These are phyloP conservation scores for Rhogogaster chlorosoma DNA, from an alignment of 2,888 invertebrate genomes.

Conservation along the genomic window DNA sequence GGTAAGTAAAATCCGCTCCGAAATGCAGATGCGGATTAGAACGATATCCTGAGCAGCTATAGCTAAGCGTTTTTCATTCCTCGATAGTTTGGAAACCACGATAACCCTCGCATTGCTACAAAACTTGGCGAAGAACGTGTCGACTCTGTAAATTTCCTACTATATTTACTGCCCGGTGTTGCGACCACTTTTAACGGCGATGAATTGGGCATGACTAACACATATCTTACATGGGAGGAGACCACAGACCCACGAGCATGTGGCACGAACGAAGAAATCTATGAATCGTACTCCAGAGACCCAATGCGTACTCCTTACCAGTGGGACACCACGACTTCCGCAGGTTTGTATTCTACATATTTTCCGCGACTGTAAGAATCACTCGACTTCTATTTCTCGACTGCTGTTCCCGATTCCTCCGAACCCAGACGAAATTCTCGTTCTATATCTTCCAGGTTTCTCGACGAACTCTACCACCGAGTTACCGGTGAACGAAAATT, in stretches of 20 bases:
- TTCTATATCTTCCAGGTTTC: conserved; percentile 72
- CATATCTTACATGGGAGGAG: conserved; percentile 81
- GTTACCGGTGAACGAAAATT: conserved; percentile 85
- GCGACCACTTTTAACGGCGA: conserved; percentile 29
- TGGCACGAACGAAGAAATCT: conserved; percentile 82
- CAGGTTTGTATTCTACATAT: conserved; percentile 77
- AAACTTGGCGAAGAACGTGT: neutral
- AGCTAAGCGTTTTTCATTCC: too few species aligned
- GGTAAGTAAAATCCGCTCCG: too few species aligned
- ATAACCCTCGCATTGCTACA: conserved; percentile 66
- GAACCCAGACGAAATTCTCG: too few species aligned
- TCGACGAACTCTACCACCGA: conserved; percentile 81
- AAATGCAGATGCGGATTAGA: too few species aligned
- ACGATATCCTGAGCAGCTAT: conserved; percentile 55
- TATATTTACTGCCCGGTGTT: conserved; percentile 24
- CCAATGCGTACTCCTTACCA: conserved; percentile 90
- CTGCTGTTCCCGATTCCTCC: too few species aligned
- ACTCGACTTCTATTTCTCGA: too few species aligned
- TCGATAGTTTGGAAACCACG: conserved; percentile 76
- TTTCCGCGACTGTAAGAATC: too few species aligned
- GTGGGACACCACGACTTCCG: conserved; percentile 84
- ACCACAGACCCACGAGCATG: conserved; percentile 82
- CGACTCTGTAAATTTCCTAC: neutral
- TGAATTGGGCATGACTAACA: conserved; percentile 37
- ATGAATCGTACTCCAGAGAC: conserved; percentile 82